These are phyloP conservation scores for Ceramica pisi DNA, from an alignment of 2,888 invertebrate genomes.

Conservation along the genomic window DNA sequence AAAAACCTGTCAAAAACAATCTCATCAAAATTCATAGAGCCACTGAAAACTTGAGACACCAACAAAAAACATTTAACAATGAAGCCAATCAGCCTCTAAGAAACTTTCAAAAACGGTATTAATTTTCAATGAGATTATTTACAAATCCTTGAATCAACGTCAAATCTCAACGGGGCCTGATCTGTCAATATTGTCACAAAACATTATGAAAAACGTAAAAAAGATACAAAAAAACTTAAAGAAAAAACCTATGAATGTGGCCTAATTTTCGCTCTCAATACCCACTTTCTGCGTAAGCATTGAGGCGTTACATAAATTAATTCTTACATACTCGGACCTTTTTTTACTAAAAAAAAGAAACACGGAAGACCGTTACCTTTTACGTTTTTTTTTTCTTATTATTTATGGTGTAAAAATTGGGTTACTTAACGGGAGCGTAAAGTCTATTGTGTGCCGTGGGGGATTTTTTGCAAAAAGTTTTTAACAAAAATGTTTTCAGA, in stretches of 20 bases:
- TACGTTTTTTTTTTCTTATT: conserved; percentile 82
- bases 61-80: conserved; percentile 85
- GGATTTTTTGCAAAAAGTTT: conserved; percentile 67
- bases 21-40: conserved; percentile 74
- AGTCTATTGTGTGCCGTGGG: conserved; percentile 80
- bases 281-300: conserved; percentile 88
- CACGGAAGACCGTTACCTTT: conserved; percentile 86
- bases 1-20: conserved; percentile 53
- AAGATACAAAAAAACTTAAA: conserved; percentile 68
- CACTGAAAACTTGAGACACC: conserved; percentile 76
- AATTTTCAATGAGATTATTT: conserved; percentile 90
- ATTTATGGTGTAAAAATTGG: conserved; percentile 91
- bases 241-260: conserved; percentile 83
- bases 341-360: conserved; percentile 72
- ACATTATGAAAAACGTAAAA: conserved; percentile 75
- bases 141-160: conserved; percentile 83
- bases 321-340: conserved; percentile 78
- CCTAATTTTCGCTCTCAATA: conserved; percentile 90
- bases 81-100: conserved; percentile 82
- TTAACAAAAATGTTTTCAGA: conserved; percentile 69
- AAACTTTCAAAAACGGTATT: conserved; percentile 82
- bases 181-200: conserved; percentile 90
- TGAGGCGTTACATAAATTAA: conserved; percentile 89
- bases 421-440: conserved; percentile 89
- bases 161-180: conserved; percentile 78